Conservation (phyloP, 2,888 invertebrate genomes). For the Metalampra italica region DNA sequence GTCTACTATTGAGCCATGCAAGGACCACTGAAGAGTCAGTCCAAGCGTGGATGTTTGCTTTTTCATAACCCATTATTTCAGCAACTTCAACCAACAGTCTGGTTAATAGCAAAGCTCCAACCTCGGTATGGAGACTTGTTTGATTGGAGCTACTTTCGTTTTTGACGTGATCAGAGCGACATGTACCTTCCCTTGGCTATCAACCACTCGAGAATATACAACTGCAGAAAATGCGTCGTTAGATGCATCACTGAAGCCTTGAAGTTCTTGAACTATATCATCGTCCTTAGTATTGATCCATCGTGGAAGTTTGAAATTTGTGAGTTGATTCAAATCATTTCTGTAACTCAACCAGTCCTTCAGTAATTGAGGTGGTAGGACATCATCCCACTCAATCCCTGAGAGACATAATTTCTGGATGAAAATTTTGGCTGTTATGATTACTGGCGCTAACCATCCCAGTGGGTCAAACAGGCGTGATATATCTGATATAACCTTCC, state of each 20-base stretch:
- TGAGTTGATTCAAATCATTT: not conserved
- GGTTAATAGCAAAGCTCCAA: conserved; percentile 3
- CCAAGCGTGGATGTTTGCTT: no score
- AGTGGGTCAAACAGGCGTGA: no score
- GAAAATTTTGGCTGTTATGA: not conserved
- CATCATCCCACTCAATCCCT: not conserved
- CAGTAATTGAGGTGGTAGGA: not conserved
- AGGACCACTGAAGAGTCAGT: conserved; percentile 26
- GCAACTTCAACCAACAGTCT: conserved; percentile 12
- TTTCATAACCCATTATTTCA: not conserved
- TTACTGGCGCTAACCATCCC: no score
- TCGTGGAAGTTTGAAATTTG: not conserved
- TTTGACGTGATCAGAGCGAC: not conserved
- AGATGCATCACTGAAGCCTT: not conserved
- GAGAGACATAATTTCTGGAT: not conserved
- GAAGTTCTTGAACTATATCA: not conserved
- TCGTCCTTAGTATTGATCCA: not conserved
- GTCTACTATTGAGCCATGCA: conserved; percentile 5
- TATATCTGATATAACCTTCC: no score
- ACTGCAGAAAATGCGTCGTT: not conserved
- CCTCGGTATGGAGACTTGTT: not conserved
- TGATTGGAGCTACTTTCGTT: conserved; percentile 1
- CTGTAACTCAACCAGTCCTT: not conserved
- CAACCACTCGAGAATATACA: not conserved
- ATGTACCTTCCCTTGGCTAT: not conserved